Evolutionary conservation across 2,888 invertebrate genomes (phyloP), one percentile per base, ranked within the genome.

Genomic region (Amiota mariae): DNA sequence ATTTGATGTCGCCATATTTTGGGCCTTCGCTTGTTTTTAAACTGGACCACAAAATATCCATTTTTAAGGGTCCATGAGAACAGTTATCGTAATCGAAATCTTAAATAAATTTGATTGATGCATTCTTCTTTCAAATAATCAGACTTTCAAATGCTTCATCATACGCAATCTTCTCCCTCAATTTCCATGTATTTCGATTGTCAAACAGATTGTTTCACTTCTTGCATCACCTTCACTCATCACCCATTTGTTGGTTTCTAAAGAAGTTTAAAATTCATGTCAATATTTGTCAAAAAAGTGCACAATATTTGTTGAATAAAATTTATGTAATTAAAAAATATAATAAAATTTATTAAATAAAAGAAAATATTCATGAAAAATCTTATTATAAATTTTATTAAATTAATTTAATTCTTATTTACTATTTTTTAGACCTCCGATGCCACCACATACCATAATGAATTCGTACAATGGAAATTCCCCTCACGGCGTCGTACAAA

Each of bases 391-490:
- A n/a, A n/a, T 10, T 36, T 36, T 63, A 24, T 63, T n/a, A 63
- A 63, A 36, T 12, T 36, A 9, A 59, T 59, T 8, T 59, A 59
- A 20, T 59, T 54, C 1, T 18, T 15, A 59, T 59, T 18, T 51
- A 3, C 4, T 71, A 49, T 57, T 72, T 77, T 84, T 3, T 72
- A 89, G 89, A 84, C 81, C 88, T 61, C 85, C 79, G 74, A 86
- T 88, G 77, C 78, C 87, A 75, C 83, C 86, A 80, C 87, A 88
- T 86, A 86, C 87, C 81, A 79, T 82, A 82, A 87, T 87, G 84
- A 88, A 72, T 81, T 80, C 81, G 51, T 87, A 83, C 85, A 88
- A 87, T 87, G 89, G 88, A 81, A 89, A 77, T 83, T 87, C 87
- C 81, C 83, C 82, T 80, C 88, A 86, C 84, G 88, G 79, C 77